Conservation (phyloP, 2,797 vertebrate genomes). For the Silurus aristotelis region DNA sequence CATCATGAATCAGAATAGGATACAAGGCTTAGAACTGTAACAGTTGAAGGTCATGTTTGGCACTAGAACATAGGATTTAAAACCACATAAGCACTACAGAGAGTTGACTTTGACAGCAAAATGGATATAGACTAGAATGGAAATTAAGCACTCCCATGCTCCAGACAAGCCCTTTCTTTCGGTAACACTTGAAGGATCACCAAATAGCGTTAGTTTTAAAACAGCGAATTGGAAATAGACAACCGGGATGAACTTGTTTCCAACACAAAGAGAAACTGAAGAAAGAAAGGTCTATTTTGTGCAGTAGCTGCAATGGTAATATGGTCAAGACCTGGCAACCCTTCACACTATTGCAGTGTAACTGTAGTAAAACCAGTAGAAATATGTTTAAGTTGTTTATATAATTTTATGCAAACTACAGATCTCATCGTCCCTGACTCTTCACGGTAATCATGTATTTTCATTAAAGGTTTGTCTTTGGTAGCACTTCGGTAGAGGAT, state of each 20-base stretch:
- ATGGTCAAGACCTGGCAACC: background rate
- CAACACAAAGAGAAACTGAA: background rate
- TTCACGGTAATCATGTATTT: background rate
- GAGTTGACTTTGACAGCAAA: no score
- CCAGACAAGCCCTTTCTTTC: no score
- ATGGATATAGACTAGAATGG: no score
- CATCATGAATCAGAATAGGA: background rate
- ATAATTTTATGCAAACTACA: background rate
- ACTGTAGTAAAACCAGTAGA: no score
- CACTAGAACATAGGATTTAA: no score
- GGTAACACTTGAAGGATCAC: no score
- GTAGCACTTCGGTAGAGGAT: background rate
- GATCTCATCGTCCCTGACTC: background rate
- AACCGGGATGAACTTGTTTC: background rate
- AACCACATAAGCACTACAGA: no score
- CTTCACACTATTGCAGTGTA: background rate
- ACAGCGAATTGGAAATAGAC: no score
- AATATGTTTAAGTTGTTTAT: no score
- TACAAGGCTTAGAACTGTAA: background rate
- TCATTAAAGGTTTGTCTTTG: background rate
- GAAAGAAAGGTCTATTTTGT: background rate
- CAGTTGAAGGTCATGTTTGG: no score
- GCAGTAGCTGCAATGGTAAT: background rate
- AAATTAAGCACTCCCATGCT: no score
- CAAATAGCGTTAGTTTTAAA: no score